phyloP scores from a whole-genome alignment of 2,888 invertebrate genomes.

The Dione juno region DNA sequence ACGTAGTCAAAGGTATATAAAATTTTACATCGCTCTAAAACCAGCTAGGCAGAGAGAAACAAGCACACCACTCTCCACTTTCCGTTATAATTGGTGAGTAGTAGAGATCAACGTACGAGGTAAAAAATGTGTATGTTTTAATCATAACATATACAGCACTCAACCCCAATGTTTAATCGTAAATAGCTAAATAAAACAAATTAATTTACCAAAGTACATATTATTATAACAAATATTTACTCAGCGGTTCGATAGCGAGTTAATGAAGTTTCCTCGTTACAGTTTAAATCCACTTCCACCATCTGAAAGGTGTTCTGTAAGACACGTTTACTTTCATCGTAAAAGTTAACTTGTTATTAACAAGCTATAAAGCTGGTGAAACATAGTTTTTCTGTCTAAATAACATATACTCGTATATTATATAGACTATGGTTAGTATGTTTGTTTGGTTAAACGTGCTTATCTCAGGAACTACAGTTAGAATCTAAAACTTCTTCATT shows the following conservation, averaged over 20 bases:
- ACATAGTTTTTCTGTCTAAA: neutral
- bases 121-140: no score
- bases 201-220: constrained; percentile 6
- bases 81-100: no score
- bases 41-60: no score
- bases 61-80: no score
- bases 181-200: constrained; percentile 7
- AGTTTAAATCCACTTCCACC: constrained; percentile 13
- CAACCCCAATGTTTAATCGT: neutral
- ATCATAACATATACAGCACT: neutral
- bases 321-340: constrained; percentile 16
- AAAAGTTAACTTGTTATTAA: constrained; percentile 14
- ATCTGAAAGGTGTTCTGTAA: constrained; percentile 6
- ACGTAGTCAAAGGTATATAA: no score
- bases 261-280: constrained; percentile 19
- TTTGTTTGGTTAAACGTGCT: no score
- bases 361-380: constrained; percentile 1
- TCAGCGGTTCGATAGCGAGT: constrained; percentile 5
- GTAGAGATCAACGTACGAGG: no score
- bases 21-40: no score
- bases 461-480: no score
- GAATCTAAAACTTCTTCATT: no score
- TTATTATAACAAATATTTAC: constrained; percentile 24
- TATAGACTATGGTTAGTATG: neutral
- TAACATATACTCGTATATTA: neutral